Conservation (phyloP, 2,113 vertebrate species). For the Globicephala melas region DNA sequence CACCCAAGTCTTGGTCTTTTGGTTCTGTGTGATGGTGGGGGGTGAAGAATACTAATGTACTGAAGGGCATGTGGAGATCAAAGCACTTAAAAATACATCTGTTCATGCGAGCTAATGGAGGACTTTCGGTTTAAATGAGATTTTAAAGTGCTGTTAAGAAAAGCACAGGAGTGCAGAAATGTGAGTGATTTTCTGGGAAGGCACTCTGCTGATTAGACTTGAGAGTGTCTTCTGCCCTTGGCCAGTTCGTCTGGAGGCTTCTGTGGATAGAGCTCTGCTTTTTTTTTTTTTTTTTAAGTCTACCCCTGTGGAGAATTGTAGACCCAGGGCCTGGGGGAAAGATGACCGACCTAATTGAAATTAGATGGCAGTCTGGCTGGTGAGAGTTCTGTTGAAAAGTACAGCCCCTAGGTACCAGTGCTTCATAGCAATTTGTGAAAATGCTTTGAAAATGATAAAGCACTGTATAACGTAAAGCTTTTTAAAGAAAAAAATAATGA, state of each 20-base stretch:
- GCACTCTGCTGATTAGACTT: constrained; percentile 7
- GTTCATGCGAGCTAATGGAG: constrained; percentile 40
- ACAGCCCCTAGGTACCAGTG: neutral
- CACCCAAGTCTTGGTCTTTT: constrained; percentile 8
- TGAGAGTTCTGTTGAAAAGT: neutral
- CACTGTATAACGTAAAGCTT: neutral
- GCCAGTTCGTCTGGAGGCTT: neutral
- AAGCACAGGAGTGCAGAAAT: constrained; percentile 17
- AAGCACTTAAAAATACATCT: neutral
- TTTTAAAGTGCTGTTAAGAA: constrained; percentile 40
- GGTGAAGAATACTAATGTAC: neutral
- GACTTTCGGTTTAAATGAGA: constrained; percentile 37
- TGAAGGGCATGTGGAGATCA: constrained; percentile 14
- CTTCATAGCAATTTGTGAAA: neutral
- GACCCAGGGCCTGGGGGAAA: neutral
- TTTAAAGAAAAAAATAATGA: neutral
- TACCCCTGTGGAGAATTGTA: neutral
- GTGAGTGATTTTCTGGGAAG: constrained; percentile 8
- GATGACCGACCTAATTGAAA: neutral
- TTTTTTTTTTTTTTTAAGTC: neutral
- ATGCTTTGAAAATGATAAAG: neutral
- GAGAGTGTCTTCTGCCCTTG: constrained; percentile 9
- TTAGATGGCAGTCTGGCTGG: neutral
- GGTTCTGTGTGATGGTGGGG: neutral
- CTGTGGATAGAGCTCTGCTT: neutral